Conservation (phyloP, 2,888 invertebrate species). For the Hybos culiciformis region DNA sequence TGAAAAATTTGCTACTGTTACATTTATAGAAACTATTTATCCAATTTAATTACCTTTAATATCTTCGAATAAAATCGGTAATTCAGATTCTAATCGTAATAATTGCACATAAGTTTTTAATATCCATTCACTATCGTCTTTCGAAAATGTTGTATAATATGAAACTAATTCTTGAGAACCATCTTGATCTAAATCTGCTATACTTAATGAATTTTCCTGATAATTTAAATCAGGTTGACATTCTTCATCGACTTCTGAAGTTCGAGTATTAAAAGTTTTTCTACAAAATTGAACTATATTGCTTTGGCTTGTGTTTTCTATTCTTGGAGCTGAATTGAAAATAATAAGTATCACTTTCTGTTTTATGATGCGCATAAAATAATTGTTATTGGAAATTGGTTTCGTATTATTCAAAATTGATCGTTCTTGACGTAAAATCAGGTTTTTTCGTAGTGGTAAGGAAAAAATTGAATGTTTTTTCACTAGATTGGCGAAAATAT, state of each 20-base stretch:
- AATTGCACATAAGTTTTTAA: constrained; percentile 54
- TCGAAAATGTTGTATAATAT: constrained; percentile 51
- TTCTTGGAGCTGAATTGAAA: constrained; percentile 58
- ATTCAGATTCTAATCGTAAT: constrained; percentile 55
- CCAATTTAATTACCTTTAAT: constrained; percentile 10
- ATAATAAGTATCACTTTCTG: constrained; percentile 67
- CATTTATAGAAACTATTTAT: no score
- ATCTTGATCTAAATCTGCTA: constrained; percentile 63
- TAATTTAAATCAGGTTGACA: constrained; percentile 65
- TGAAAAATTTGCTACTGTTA: no score
- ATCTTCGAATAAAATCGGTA: constrained; percentile 52
- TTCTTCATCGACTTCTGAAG: constrained; percentile 26
- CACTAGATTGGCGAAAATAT: constrained; percentile 26
- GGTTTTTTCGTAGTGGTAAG: constrained; percentile 15
- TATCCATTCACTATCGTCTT: constrained; percentile 39
- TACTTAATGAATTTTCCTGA: constrained; percentile 57
- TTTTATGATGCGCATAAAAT: constrained; percentile 43
- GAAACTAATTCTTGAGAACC: constrained; percentile 64
- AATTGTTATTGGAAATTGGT: constrained; percentile 19
- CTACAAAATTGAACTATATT: constrained; percentile 64
- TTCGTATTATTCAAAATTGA: constrained; percentile 19
- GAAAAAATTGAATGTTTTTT: constrained; percentile 25
- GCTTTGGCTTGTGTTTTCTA: constrained; percentile 66
- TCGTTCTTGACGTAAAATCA: constrained; percentile 14
- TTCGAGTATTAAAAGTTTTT: no score